phyloP scores from a whole-genome alignment of 1,140 invertebrate genomes.

The Conus betulinus region DNA sequence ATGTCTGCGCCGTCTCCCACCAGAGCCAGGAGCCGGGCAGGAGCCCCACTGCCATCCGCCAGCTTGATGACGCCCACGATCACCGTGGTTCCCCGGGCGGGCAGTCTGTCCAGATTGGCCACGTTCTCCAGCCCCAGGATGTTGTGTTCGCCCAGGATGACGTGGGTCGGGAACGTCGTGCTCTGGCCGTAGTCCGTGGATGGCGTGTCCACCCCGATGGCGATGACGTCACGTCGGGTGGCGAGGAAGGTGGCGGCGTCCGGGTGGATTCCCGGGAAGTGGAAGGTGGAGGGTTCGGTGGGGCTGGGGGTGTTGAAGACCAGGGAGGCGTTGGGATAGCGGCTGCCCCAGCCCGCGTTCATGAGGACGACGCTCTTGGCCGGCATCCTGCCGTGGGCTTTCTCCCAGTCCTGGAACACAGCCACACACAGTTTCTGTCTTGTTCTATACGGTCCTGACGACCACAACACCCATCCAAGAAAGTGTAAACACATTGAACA shows the following conservation, averaged over 20 bases:
- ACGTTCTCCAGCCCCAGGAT: slow-evolving; percentile 57
- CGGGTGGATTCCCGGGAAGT: slow-evolving; percentile 60
- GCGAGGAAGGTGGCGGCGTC: slow-evolving; percentile 57
- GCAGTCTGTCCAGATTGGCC: slow-evolving; percentile 50
- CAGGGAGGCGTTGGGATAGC: slow-evolving; percentile 54
- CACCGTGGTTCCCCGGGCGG: slow-evolving; percentile 51
- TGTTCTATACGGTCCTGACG: too few species aligned
- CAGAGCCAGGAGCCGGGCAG: slow-evolving; percentile 55
- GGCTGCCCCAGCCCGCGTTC: slow-evolving; percentile 62
- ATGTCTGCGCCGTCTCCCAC: not conserved
- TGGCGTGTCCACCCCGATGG: slow-evolving; percentile 58
- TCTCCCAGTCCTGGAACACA: slow-evolving; percentile 52
- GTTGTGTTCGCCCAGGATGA: slow-evolving; percentile 47
- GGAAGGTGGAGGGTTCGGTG: slow-evolving; percentile 49
- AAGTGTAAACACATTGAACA: too few species aligned
- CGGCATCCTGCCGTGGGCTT: slow-evolving; percentile 55
- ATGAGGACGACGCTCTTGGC: slow-evolving; percentile 59
- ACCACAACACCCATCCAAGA: too few species aligned
- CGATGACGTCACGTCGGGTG: slow-evolving; percentile 49
- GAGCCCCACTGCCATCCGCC: slow-evolving; percentile 57
- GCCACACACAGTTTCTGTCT: not conserved
- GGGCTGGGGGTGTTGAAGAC: slow-evolving; percentile 49
- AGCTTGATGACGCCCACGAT: slow-evolving; percentile 53
- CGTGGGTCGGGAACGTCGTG: slow-evolving; percentile 56
- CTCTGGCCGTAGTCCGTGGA: slow-evolving; percentile 61